A percentile compares a stretch with the other conserved stretches of the same genome.
Conservation (phyloP, 2,113 vertebrate species). For the Microtus pennsylvanicus region DNA sequence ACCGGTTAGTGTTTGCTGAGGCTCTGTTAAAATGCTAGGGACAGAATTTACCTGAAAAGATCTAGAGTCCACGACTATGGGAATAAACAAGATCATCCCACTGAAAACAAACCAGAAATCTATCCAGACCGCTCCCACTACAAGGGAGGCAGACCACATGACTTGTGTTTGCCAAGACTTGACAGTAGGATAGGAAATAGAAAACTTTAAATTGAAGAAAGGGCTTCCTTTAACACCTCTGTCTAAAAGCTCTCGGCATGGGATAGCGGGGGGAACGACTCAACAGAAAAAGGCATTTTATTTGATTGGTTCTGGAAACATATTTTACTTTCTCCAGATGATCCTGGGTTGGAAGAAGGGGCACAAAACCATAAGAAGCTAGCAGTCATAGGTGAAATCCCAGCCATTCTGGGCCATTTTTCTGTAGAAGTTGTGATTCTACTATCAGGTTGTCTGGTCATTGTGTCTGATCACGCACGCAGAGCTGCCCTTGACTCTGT, state of each 20-base stretch:
- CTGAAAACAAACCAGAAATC: background rate
- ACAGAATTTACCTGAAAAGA: background rate
- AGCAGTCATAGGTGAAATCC: too few relatives aligned
- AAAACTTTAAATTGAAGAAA: background rate
- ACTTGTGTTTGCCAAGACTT: background rate
- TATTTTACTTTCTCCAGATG: background rate
- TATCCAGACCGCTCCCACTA: too few relatives aligned
- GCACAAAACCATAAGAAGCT: background rate
- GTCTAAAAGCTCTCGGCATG: background rate
- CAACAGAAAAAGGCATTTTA: background rate
- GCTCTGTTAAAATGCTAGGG: background rate
- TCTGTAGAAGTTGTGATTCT: background rate
- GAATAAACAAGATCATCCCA: background rate
- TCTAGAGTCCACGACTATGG: background rate
- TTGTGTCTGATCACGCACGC: background rate
- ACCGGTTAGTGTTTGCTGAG: background rate
- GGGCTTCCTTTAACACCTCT: too few relatives aligned
- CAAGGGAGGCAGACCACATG: background rate
- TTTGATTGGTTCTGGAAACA: background rate
- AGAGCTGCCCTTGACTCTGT: background rate
- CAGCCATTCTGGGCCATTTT: background rate
- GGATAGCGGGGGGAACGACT: background rate
- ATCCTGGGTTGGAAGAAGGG: background rate
- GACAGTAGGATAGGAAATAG: background rate
- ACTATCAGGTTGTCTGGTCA: fast-evolving